Evolutionary conservation across 2,888 invertebrate genomes (phyloP), one percentile per base, ranked within the genome.

Genomic region (Cyrtodaria siliqua): DNA sequence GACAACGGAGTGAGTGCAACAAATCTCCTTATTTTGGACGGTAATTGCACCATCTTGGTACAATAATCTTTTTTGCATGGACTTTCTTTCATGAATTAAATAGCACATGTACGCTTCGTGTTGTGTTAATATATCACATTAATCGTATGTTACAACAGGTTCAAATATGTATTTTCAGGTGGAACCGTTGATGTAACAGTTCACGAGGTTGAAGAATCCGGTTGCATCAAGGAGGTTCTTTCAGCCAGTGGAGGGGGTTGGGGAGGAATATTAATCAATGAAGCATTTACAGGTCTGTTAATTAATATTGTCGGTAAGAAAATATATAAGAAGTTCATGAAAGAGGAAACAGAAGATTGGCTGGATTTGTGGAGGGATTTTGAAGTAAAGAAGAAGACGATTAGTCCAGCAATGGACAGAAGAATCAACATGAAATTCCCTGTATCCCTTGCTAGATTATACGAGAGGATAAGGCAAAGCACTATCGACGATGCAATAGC

Each of bases 341-440:
- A 27, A 40, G 40, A n/a, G 16, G 42, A 60, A 44, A 53, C 60
- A 20, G 68, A 68, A 24, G 68, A 68, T 29, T 60, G 44, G 52
- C 20, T 60, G 14, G 60, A 68, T 44, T 27, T 68, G 16, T 60
- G 60, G 60, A 29, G 68, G 27, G 53, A 68, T 44, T 60, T 68
- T 44, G 68, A 68, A 42, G 20, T 53, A 6, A 68, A 68, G 52
- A 68, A 68, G 44, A 23, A 52, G 38, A 9, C 44, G 2, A 44
- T 68, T 3, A 44, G 6, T 16, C 60, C 52, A 6, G 52, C 52
- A 8, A 52, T 1, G 3, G 44, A 27, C 0, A 26, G 27, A 23
- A 49, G 42, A 29, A 42, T 53, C n/a, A 38, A 18, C n/a, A 42
- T 68, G 50, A 60, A 20, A 24, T 40, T 68, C 14, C 68, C 68